Evolutionary conservation across 2,113 vertebrate genomes (phyloP), one percentile per base, ranked within the genome.

Genomic region (Leptobrachium leishanense): DNA sequence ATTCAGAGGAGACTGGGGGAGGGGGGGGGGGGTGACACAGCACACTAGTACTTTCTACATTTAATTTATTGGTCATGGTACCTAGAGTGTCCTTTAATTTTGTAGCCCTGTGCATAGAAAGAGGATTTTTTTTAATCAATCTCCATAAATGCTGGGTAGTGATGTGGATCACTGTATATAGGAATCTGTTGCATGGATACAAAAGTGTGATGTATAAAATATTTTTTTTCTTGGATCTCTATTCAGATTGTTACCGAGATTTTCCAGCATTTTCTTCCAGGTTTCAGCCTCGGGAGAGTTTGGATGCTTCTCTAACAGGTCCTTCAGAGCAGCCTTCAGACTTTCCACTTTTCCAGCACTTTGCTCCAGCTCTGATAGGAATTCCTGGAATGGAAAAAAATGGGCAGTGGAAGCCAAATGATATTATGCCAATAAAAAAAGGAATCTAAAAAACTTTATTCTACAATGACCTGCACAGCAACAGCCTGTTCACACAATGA

Each of bases 231-330:
- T 50, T 50, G 8, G 8, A 50, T 50, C 8, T 8, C 46, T 8
- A 50, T 11, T 12, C 11, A 59, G 6, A 68, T 76, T 90, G 94
- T 85, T 90, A 99, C 98, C 95, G 69, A 99, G 94, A 46, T 98
- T 95, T 6, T 94, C 92, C 76, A 97, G 93, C 88, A 95, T 96
- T 84, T 94, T 91, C 85, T 92, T 96, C 97, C 97, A 99, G 69
- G 84, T 90, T 66, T 92, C 92, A 10, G 93, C 94, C 88, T 99
- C 98, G 2, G 95, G 95, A 41, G 96, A 97, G 68, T 96, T 94
- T 0, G 96, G 95, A 43, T 97, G 94, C 82, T 95, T 92, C 75
- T 90, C 84, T 31, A 99, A 88, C 77, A 99, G 91, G 81, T 88
- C 93, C 85, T 92, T 92, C 74, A 99, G 88, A 0, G 89, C 88